Base-by-base conservation (phyloP, 2,113 vertebrate genomes). In the Ptilonorhynchus violaceus region DNA sequence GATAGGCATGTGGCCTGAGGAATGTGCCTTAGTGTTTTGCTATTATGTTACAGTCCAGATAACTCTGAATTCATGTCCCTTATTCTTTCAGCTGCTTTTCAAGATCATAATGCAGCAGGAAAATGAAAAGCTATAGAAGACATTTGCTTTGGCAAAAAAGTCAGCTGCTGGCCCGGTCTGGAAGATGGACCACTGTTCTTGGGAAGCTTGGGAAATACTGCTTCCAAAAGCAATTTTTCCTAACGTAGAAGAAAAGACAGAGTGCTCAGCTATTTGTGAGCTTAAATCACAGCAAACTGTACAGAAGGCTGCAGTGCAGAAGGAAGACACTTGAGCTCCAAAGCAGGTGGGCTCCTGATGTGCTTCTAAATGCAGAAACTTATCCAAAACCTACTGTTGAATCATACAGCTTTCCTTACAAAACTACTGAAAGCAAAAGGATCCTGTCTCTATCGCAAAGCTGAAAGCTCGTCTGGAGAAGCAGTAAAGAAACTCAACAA, bases 91-190 rank as follows among this genome's bases (percentile, higher is more conserved):
- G 96, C 94, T 97, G 86, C 92, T 80, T 95, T 91, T 97, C 85
- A 78, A 95, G 96, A 96, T 98, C 97, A 98, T 95, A 96, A 98
- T 98, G 98, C 94, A 98, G 96, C 98, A 97, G 97, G 94, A 98
- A 97, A 97, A 98, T 98, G 98, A 98, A 96, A 98, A 97, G 70
- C 81, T 93, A 35, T 94, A 97, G 95, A 92, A 97, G 96, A 97
- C 75, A 52, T 93, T 88, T 97, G 66, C 96, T 95, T 86, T 89
- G 91, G 93, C 97, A 95, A 94, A 96, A 96, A 96, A 97, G 95
- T 92, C 96, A 56, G 47, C 93, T 96, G 72, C 72, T 96, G 76
- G 63, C 96, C 66, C 94, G 62, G 81, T 97, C 93, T 96, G 94
- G 93, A 94, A 98, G 97, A 97, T 98, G 98, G 98, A 97, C 92